phyloP scores from a whole-genome alignment of 2,797 vertebrate species.

The Ceyx erithaca region DNA sequence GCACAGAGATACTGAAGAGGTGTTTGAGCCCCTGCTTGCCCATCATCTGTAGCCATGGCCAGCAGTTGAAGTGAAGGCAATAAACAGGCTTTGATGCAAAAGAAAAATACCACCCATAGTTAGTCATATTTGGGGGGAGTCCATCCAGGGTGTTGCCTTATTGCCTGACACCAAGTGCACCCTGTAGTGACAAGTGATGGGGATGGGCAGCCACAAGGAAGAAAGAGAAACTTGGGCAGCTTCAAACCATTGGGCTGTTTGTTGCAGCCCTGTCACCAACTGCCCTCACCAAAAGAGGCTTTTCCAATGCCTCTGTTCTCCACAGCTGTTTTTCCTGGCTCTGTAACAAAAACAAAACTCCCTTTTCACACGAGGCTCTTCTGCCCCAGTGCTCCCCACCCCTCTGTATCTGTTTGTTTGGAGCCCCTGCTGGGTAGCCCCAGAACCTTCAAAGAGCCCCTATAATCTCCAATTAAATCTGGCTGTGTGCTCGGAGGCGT shows the following conservation, averaged over 20 bases:
- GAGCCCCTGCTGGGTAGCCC: conserved; percentile 49
- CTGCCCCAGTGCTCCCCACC: conserved; percentile 54
- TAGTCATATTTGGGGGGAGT: neutral
- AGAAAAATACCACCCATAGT: neutral
- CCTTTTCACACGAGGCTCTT: conserved; percentile 53
- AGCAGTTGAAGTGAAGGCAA: neutral
- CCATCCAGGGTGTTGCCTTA: neutral
- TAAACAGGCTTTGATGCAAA: neutral
- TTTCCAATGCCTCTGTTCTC: conserved; percentile 74
- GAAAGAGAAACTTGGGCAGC: neutral
- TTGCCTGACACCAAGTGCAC: neutral
- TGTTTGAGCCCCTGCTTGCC: neutral
- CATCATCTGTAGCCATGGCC: neutral
- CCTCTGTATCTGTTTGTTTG: conserved; percentile 67
- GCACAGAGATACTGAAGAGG: neutral
- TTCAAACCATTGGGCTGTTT: neutral
- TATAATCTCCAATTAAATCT: conserved; percentile 81
- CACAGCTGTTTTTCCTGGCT: conserved; percentile 82
- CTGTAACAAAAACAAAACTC: conserved; percentile 79
- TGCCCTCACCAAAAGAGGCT: conserved; percentile 25
- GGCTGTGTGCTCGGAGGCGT: conserved; percentile 79
- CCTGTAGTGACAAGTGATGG: neutral
- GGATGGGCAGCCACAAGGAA: neutral
- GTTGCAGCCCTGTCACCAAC: conserved; percentile 49
- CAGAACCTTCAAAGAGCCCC: conserved; percentile 81